phyloP scores from a whole-genome alignment of 2,888 invertebrate genomes.

The Pilophorus perplexus region DNA sequence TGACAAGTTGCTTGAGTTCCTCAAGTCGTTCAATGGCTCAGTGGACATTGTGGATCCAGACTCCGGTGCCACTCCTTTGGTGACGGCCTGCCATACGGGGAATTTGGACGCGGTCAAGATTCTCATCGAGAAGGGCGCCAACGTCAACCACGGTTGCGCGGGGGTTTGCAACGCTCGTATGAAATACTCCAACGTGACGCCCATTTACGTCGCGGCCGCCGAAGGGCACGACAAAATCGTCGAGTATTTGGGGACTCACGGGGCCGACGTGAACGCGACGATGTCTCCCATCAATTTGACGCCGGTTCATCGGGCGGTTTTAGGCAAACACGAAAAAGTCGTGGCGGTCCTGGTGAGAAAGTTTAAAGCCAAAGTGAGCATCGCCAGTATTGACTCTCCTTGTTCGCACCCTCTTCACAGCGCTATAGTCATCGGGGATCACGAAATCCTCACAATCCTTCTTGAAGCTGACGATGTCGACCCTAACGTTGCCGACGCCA shows the following conservation, averaged over 20 bases:
- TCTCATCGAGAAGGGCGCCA: background rate
- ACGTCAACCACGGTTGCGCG: slow-evolving; percentile 2
- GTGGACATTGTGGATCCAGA: background rate
- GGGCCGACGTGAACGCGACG: background rate
- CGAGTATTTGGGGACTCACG: background rate
- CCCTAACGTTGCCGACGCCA: background rate
- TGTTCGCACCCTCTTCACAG: no score
- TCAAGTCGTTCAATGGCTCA: background rate
- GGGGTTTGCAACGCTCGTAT: background rate
- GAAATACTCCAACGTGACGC: background rate
- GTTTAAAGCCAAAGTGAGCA: background rate
- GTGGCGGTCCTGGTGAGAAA: background rate
- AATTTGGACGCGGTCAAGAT: background rate
- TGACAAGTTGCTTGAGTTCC: no score
- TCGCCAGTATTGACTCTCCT: background rate
- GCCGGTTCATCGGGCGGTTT: background rate
- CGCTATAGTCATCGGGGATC: background rate
- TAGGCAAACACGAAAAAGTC: background rate
- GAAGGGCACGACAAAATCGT: background rate
- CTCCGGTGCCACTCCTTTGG: slow-evolving; percentile 6
- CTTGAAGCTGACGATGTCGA: background rate
- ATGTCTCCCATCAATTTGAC: background rate
- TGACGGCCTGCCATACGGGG: slow-evolving; percentile 8
- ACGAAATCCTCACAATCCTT: background rate
- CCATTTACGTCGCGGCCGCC: background rate